Evolutionary conservation across 2,113 vertebrate species (phyloP).

Genomic region (Brachirus orientalis): DNA sequence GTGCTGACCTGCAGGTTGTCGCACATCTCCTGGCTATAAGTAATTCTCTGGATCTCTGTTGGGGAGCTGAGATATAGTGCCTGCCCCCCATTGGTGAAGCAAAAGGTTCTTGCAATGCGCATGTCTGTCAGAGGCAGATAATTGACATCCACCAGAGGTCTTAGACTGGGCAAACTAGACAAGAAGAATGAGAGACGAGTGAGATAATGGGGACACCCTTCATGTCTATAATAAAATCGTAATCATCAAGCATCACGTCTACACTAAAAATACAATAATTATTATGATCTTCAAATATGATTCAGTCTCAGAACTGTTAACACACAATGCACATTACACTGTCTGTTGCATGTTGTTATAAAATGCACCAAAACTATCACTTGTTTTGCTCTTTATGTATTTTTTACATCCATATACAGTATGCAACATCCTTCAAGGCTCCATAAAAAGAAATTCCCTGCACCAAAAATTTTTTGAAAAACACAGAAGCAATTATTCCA

Average conservation of each 20-base stretch:
- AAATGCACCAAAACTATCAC: no score
- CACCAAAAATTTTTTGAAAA: no score
- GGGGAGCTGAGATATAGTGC: slow-evolving; percentile 97
- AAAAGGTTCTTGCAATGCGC: slow-evolving; percentile 98
- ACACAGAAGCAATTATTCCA: no score
- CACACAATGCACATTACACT: no score
- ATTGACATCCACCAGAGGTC: slow-evolving; percentile 93
- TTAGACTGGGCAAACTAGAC: slow-evolving; percentile 92
- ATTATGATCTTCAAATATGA: background rate
- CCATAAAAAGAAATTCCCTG: no score
- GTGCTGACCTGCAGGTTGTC: slow-evolving; percentile 92
- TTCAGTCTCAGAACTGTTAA: no score
- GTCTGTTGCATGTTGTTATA: no score
- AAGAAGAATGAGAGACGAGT: slow-evolving; percentile 21
- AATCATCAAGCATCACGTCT: background rate
- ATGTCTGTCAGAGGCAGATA: slow-evolving; percentile 96
- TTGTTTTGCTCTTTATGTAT: no score
- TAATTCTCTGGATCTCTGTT: slow-evolving; percentile 97
- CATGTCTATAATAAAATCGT: background rate
- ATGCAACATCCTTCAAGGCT: no score
- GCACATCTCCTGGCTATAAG: slow-evolving; percentile 98
- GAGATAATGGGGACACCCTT: slow-evolving; percentile 12
- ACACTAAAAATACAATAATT: background rate
- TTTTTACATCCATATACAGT: no score
- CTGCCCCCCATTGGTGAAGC: slow-evolving; percentile 95